Percentiles rank a stretch among this genome's conserved stretches.
phyloP scores from a whole-genome alignment of 2,797 vertebrate species.

The Ctenopoma multispine region DNA sequence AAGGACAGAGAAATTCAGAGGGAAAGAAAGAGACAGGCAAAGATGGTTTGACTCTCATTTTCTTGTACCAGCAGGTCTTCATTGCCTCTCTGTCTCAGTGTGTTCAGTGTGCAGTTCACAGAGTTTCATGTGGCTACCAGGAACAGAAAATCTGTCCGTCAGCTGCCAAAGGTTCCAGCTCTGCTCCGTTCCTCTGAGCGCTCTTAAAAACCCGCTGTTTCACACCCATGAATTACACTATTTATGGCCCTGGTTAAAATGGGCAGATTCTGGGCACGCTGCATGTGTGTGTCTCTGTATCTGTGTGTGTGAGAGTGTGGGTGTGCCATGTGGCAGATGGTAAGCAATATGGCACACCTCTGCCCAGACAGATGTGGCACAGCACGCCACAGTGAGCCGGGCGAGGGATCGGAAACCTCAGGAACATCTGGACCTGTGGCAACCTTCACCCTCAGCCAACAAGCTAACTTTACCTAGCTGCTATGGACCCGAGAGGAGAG shows the following conservation, averaged over 20 bases:
- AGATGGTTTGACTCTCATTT: conserved; percentile 50
- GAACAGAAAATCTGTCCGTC: conserved; percentile 87
- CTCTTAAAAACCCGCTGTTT: conserved; percentile 99
- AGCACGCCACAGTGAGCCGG: conserved; percentile 87
- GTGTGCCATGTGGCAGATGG: conserved; percentile 93
- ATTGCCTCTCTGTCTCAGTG: conserved; percentile 55
- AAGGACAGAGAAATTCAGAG: conserved; percentile 57
- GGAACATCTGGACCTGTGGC: conserved; percentile 93
- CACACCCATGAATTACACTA: conserved; percentile 95
- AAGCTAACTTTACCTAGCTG: conserved; percentile 76
- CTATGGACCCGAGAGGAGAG: conserved; percentile 35
- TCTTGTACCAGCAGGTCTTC: conserved; percentile 83
- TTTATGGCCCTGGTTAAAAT: conserved; percentile 95
- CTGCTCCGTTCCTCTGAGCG: conserved; percentile 94
- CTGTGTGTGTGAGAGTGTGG: conserved; percentile 55
- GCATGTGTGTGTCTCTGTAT: conserved; percentile 57
- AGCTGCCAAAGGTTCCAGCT: conserved; percentile 96
- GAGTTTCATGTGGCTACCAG: conserved; percentile 86
- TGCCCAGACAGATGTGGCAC: conserved; percentile 96
- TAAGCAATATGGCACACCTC: conserved; percentile 96
- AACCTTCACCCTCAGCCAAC: conserved; percentile 71
- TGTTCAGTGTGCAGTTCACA: conserved; percentile 66
- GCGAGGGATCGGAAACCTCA: conserved; percentile 83
- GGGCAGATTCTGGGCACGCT: conserved; percentile 90
- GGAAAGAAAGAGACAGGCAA: conserved; percentile 31